Base-by-base conservation (phyloP, 2,113 vertebrate species). In the Toxotes chatareus region DNA sequence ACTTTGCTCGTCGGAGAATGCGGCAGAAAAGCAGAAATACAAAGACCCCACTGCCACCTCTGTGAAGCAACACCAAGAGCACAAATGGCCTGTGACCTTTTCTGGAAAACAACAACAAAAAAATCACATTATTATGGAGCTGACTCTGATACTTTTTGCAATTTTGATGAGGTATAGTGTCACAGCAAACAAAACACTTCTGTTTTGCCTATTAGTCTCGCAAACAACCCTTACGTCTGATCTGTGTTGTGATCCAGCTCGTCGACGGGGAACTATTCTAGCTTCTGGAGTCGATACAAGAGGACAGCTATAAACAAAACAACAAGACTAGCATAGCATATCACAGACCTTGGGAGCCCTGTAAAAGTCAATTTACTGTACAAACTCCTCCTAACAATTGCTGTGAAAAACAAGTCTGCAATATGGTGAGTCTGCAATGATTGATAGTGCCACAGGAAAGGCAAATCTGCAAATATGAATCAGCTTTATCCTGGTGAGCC, bases 231-330 rank as follows among this genome's bases (percentile, higher is more conserved):
- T 84, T 19, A 19, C 27, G 65, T 89, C 79, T 85, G 90, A 91
- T 87, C 69, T 31, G 23, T 84, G 90, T 89, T 85, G 80, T 57
- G 92, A 92, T 92, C 93, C 94, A 82, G 90, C 89, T 86, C 89
- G 78, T 82, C 86, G 88, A 94, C 85, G 87, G 73, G 87, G 88
- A 92, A 93, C 85, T 93, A 92, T 93, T 94, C 62, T 17, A 40
- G 79, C 78, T 57, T 27, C 68, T 63, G 19, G 44, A 76, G 90
- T 87, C 71, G 42, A 88, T 79, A 84, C 47, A 10, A 72, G 51
- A 60, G 81, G 84, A 87, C 82, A 60, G 85, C 67, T 32, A 76
- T 5, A 2, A 76, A 83, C 88, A 75, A 86, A 90, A 83, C 86
- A 85, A 67, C 82, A 16, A 66, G 65, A 67, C 89, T 76, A 64